These are phyloP conservation scores for Chaetodon trifasciatus DNA, from an alignment of 2,797 vertebrate species.

Conservation along the genomic window DNA sequence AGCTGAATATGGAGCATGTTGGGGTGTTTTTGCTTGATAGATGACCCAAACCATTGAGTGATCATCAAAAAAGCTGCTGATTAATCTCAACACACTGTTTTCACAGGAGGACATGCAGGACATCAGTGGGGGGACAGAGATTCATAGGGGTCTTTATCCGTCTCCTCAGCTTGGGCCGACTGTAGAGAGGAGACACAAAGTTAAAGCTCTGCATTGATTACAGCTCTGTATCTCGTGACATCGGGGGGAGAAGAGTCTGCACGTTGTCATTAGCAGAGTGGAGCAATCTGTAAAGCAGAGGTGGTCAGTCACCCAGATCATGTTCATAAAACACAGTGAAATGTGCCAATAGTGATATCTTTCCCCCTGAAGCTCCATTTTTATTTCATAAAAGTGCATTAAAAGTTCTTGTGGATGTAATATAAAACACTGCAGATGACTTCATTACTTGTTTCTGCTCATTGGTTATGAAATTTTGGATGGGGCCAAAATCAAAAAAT, in stretches of 20 bases:
- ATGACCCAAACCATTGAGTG: background rate
- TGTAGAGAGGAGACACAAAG: constrained; percentile 24
- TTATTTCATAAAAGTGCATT: background rate
- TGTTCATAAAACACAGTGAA: background rate
- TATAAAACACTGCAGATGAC: no score
- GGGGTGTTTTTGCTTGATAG: background rate
- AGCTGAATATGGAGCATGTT: background rate
- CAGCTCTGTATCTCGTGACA: background rate
- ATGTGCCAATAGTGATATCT: background rate
- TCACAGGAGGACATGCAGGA: background rate
- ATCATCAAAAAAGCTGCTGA: background rate
- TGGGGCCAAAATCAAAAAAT: background rate
- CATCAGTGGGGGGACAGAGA: background rate
- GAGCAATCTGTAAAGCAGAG: background rate
- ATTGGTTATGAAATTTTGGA: background rate
- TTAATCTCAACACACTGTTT: background rate
- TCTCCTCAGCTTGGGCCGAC: constrained; percentile 22
- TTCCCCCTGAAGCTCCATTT: background rate
- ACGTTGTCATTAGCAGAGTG: background rate
- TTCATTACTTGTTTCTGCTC: background rate
- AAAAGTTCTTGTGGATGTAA: no score
- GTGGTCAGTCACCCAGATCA: no score
- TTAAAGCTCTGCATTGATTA: background rate
- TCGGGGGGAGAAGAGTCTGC: background rate
- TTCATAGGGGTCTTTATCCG: constrained; percentile 36